phyloP scores from a whole-genome alignment of 1,140 invertebrate genomes.

The Eulimnadia texana region DNA sequence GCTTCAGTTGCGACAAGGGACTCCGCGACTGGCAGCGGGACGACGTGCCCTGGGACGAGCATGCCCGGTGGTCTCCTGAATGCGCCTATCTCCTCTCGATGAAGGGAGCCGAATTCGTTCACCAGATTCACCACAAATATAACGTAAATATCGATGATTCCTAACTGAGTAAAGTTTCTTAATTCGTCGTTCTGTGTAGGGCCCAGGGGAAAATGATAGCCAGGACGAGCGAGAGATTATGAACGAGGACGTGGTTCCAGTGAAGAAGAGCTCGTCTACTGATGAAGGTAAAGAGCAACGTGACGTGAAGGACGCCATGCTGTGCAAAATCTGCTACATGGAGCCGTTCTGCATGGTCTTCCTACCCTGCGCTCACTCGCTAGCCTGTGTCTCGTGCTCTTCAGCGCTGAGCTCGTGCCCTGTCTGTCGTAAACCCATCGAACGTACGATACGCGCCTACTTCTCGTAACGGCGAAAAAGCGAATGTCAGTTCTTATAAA shows the following conservation, averaged over 20 bases:
- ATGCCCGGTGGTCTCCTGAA: conserved; percentile 65
- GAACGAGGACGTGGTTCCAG: no score
- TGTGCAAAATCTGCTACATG: conserved; percentile 39
- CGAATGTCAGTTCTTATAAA: no score
- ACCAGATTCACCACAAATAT: conserved; percentile 12
- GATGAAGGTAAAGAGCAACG: not conserved
- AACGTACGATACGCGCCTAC: conserved; percentile 9
- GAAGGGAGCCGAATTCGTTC: conserved; percentile 47
- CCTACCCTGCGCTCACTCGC: conserved; percentile 38
- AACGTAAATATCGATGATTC: not conserved
- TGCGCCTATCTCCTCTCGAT: conserved; percentile 56
- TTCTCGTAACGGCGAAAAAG: no score
- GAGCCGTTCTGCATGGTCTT: conserved; percentile 34
- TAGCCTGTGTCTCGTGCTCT: conserved; percentile 33
- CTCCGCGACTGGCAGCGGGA: conserved; percentile 71
- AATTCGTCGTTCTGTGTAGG: no score
- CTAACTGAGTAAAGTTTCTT: no score
- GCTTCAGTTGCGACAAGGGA: conserved; percentile 71
- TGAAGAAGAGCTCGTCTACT: no score
- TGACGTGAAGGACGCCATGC: conserved; percentile 24
- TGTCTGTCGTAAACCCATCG: conserved; percentile 28
- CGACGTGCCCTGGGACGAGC: conserved; percentile 76
- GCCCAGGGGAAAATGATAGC: no score
- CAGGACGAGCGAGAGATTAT: no score
- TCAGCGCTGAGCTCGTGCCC: conserved; percentile 31